Conservation (phyloP, 2,797 vertebrate genomes). For the Macropus fuliginosus region DNA sequence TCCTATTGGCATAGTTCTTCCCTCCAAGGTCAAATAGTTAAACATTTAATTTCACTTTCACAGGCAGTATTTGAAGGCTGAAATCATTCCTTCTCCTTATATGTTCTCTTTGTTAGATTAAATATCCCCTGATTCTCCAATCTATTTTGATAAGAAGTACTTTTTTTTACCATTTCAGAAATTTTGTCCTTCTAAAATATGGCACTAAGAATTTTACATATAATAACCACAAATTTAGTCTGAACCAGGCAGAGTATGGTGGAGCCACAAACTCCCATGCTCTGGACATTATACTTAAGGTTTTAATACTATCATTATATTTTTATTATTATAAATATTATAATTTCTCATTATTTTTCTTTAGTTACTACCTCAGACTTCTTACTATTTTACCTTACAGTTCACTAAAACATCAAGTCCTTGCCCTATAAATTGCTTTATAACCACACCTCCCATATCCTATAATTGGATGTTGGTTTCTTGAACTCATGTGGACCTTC, state of each 20-base stretch:
- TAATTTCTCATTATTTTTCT: background rate
- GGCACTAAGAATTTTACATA: background rate
- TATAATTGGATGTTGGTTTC: background rate
- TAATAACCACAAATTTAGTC: background rate
- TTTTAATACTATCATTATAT: background rate
- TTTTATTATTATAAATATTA: background rate
- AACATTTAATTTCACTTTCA: background rate
- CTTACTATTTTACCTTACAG: background rate
- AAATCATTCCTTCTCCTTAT: background rate
- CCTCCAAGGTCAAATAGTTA: background rate
- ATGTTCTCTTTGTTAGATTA: background rate
- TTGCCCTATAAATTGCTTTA: background rate
- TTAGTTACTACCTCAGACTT: background rate
- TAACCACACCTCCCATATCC: background rate
- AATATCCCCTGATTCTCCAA: background rate
- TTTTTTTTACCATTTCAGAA: background rate
- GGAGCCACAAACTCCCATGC: background rate
- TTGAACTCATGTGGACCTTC: background rate
- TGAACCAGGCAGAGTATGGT: background rate
- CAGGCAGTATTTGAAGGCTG: background rate
- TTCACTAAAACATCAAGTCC: background rate
- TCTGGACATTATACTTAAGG: background rate
- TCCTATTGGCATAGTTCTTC: background rate
- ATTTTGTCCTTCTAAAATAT: background rate
- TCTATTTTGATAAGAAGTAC: background rate